A percentile compares a stretch with the other conserved stretches of the same genome.
phyloP scores from a whole-genome alignment of 2,113 vertebrate species.

The Caracal caracal region DNA sequence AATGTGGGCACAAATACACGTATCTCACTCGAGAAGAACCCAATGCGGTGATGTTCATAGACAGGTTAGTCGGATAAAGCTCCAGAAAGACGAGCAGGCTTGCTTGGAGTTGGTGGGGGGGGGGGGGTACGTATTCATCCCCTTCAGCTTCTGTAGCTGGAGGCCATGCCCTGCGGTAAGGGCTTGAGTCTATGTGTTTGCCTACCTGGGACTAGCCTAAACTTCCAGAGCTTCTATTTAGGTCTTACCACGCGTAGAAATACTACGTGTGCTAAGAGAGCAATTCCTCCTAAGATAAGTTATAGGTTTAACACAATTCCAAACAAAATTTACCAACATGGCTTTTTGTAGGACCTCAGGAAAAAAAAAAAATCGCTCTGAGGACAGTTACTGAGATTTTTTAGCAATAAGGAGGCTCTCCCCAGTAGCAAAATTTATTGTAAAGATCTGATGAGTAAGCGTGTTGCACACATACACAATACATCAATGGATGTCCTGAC shows the following conservation, averaged over 20 bases:
- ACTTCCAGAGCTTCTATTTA: not conserved
- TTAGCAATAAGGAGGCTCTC: not conserved
- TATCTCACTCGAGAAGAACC: not conserved
- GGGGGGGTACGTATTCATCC: not conserved
- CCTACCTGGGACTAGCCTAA: not conserved
- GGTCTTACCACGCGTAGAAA: not conserved
- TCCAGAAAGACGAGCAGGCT: not conserved
- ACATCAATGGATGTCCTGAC: not conserved
- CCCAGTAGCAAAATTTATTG: not conserved
- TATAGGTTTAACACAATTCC: not conserved
- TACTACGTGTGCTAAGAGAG: not conserved
- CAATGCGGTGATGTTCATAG: too few species aligned
- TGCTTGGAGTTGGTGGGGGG: not conserved
- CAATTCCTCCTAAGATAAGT: not conserved
- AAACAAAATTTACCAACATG: not conserved
- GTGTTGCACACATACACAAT: not conserved
- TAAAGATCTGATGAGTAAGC: not conserved
- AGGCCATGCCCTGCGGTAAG: accelerated
- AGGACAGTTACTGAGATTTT: not conserved
- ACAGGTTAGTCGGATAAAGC: not conserved
- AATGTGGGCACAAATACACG: not conserved
- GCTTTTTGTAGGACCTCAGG: not conserved
- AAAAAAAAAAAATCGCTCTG: not conserved
- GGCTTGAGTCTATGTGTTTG: accelerated
- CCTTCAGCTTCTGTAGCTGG: not conserved